These are phyloP conservation scores for Odontocolon sp. DNA, from an alignment of 2,888 invertebrate species.

Conservation along the genomic window DNA sequence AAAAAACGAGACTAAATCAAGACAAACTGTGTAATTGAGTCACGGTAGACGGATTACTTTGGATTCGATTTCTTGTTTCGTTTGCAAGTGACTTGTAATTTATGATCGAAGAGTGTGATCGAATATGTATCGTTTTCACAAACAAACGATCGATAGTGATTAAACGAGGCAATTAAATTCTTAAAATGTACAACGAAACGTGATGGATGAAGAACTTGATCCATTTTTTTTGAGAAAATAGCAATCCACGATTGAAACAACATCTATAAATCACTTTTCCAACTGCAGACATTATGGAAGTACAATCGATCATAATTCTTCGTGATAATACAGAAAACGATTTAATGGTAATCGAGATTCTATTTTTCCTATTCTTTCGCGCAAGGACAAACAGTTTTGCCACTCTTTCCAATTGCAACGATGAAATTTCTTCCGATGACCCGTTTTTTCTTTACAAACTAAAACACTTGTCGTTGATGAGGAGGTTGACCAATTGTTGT, in stretches of 20 bases:
- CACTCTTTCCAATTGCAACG: not conserved
- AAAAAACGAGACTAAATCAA: not conserved
- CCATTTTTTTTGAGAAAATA: not conserved
- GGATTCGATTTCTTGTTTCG: no score
- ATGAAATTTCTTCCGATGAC: not conserved
- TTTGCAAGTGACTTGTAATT: no score
- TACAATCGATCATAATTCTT: conserved; percentile 11
- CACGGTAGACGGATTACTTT: not conserved
- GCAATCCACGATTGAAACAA: not conserved
- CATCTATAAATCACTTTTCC: not conserved
- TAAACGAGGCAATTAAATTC: no score
- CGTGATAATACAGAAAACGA: not conserved
- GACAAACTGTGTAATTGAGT: not conserved
- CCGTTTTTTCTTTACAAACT: not conserved
- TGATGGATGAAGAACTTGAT: not conserved
- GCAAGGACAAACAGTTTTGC: not conserved
- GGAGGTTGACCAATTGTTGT: not conserved
- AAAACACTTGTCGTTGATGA: not conserved
- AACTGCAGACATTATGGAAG: not conserved
- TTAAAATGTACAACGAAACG: not conserved
- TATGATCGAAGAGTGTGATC: no score
- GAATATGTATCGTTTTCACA: no score
- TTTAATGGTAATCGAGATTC: not conserved
- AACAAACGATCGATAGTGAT: no score
- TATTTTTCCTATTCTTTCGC: not conserved